Base-by-base conservation (phyloP, 2,113 vertebrate species). In the Rhabdomys dilectus region DNA sequence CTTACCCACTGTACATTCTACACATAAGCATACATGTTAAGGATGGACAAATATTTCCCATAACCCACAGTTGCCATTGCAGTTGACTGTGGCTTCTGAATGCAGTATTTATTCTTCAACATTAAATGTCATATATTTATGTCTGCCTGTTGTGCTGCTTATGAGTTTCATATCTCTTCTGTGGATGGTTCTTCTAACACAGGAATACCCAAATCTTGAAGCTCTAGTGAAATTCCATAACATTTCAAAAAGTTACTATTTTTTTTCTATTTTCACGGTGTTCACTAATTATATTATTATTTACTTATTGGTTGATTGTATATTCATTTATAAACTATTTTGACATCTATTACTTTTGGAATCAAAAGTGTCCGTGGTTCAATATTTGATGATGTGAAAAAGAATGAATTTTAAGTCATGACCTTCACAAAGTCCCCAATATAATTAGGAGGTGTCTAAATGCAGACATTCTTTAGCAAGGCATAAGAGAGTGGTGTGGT, bases 221-320 rank as follows among this genome's bases (percentile, higher is more conserved):
- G 36, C 24, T 84, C 60, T 60, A 5, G 13, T 22, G 77, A 73
- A 82, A 95, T 77, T 70, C 5, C 17, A 60, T 66, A 66, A 62
- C 56, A 81, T n/a, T 36, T 92, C 31, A 45, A 77, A 85, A 64
- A 58, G 7, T 1, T 66, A 15, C 36, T 19, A 21, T 48, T 68
- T 91, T 77, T n/a, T 42, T 26, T 36, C 58, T 96, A n/a, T 73
- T 95, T 96, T 90, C 24, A 82, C 73, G 93, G 8, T 72, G 6
- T 48, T 53, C 16, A n/a, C 53, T n/a, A 58, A 36, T n/a, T 81
- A 80, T 34, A 78, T 19, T 53, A 51, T 88, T 39, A 51, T 76
- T 64, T 78, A 34, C 64, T 15, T 82, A 26, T 15, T 36, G 17
- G 68, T 62, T 80, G 56, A 48, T 62, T 90, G 36, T 64, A 87